These are phyloP conservation scores for Columbina picui DNA, from an alignment of 2,113 vertebrate species.

Conservation along the genomic window DNA sequence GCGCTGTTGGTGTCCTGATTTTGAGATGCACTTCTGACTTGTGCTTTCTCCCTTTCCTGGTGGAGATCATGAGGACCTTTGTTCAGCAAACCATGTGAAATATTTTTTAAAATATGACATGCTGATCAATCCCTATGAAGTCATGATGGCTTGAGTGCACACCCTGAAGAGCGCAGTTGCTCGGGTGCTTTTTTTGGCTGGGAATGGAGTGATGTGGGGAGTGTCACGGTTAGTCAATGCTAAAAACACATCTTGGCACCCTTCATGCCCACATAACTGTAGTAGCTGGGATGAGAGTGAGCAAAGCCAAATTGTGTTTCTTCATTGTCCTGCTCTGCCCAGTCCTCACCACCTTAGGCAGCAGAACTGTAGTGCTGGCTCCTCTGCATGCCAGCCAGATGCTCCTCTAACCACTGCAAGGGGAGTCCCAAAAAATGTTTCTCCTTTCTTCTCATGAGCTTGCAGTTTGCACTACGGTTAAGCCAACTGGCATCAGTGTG, in stretches of 20 bases:
- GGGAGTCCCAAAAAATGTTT: neutral
- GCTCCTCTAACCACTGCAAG: neutral
- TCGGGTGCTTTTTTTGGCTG: neutral
- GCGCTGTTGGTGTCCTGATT: neutral
- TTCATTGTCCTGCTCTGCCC: neutral
- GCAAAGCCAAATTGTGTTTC: neutral
- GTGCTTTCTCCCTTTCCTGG: neutral
- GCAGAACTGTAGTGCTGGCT: neutral
- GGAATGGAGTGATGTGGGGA: neutral
- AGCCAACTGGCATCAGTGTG: neutral
- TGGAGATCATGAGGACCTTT: neutral
- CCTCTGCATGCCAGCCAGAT: fast-evolving
- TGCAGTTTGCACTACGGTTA: fast-evolving
- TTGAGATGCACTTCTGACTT: neutral
- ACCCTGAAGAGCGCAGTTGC: neutral
- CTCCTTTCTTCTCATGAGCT: neutral
- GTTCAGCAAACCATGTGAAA: neutral
- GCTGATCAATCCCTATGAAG: neutral
- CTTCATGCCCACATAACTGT: fast-evolving
- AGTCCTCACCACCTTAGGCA: neutral
- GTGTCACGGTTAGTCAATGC: neutral
- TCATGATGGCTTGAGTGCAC: neutral
- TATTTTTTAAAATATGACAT: neutral
- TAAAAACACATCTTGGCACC: neutral
- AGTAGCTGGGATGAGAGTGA: neutral